Evolutionary conservation across 2,797 vertebrate species (phyloP).

Genomic region (Sebastes goodei): DNA sequence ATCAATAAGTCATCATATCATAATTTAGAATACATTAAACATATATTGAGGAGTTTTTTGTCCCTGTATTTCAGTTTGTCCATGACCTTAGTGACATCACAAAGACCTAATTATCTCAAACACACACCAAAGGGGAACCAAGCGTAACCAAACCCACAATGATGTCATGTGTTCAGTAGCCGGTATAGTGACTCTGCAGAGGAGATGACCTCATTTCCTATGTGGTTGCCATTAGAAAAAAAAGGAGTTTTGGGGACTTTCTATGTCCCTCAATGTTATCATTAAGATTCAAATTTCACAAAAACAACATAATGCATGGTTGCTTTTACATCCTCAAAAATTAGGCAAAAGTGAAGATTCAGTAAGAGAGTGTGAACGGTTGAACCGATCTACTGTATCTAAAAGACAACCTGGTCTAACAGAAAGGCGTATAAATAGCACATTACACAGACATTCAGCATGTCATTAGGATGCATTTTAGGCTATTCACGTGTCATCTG

Average conservation of each 20-base stretch:
- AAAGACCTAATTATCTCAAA: slow-evolving; percentile 19
- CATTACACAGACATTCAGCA: too few relatives aligned
- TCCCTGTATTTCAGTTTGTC: neutral
- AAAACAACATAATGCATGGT: neutral
- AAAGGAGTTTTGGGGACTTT: slow-evolving; percentile 42
- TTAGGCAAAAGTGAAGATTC: neutral
- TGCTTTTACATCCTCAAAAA: neutral
- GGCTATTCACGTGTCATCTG: too few relatives aligned
- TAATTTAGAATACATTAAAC: neutral
- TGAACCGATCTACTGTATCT: neutral
- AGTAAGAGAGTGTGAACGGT: neutral
- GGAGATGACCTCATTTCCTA: slow-evolving; percentile 70
- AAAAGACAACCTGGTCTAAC: neutral
- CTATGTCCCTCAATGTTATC: neutral
- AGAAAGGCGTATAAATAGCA: too few relatives aligned
- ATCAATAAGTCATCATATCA: neutral
- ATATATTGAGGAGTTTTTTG: neutral
- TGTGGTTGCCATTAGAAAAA: neutral
- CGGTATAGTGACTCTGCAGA: slow-evolving; percentile 29
- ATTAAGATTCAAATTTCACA: neutral
- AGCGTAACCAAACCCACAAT: slow-evolving; percentile 39
- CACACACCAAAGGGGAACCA: neutral
- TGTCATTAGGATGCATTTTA: too few relatives aligned
- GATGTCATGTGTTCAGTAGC: slow-evolving; percentile 49
- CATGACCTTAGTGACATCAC: slow-evolving; percentile 21